A percentile compares a stretch with the other conserved stretches of the same genome.
phyloP scores from a whole-genome alignment of 1,140 invertebrate species.

The Halesus radiatus region DNA sequence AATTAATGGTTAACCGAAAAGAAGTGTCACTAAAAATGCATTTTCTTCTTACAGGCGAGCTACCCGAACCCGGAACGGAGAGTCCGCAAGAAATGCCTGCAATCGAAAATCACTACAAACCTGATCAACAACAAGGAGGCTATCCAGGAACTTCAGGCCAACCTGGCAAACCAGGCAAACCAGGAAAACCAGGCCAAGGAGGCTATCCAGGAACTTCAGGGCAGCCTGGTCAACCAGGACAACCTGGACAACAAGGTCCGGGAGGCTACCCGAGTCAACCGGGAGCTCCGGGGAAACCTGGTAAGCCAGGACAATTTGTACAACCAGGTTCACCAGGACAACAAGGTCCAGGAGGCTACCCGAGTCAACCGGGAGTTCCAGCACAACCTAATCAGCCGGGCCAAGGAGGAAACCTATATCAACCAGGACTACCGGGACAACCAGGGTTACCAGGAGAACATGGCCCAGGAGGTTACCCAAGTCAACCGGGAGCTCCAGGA shows the following conservation, averaged over 20 bases:
- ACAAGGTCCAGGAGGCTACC: no score
- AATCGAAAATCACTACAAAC: background rate
- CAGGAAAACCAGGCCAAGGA: conserved; percentile 55
- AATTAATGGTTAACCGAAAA: no score
- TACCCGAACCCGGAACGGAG: background rate
- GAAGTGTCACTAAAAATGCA: no score
- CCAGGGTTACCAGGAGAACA: conserved; percentile 47
- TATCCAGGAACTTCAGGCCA: conserved; percentile 41
- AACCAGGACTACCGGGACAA: background rate
- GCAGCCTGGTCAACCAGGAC: background rate
- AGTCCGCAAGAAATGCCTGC: background rate
- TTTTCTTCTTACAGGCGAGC: no score
- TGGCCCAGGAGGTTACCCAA: background rate
- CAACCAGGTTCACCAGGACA: conserved; percentile 3
- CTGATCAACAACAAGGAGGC: conserved; percentile 2
- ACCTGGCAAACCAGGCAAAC: conserved; percentile 54
- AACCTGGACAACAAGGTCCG: background rate
- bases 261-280: background rate
- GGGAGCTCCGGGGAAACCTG: conserved; percentile 51
- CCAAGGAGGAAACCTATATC: background rate
- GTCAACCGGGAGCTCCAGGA: background rate
- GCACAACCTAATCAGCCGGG: conserved; percentile 12
- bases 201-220: background rate
- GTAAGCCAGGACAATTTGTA: no score
- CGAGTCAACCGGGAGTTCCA: background rate